Evolutionary conservation across 2,113 vertebrate species (phyloP), one percentile per base, ranked within the genome.

Genomic region (Apteryx mantelli): DNA sequence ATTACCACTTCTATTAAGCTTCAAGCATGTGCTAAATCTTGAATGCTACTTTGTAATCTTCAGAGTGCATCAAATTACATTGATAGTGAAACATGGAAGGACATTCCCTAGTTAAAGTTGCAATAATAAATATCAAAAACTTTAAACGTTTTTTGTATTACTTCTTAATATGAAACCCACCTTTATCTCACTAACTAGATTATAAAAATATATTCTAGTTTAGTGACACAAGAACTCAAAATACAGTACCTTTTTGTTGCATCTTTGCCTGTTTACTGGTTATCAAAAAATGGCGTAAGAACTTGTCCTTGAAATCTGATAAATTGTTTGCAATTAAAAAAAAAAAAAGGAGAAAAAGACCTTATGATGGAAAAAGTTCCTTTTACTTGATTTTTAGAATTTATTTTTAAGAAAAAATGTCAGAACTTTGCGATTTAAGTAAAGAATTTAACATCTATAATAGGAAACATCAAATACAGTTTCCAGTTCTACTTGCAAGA

Each of bases 1-100:
- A 81, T 94, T 83, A 82, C 88, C 15, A n/a, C 91, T 92, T n/a
- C 93, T 97, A 96, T 95, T 64, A 96, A 97, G 96, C 96, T 96
- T 93, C 42, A 96, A 97, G 97, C 96, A 36, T 95, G 90, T 55
- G 58, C 63, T 93, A 86, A 88, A 55, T 42, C 89, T 86, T 66
- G 79, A 95, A 32, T 94, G 58, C 55, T 94, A 83, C 50, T 73
- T 92, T 84, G 78, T 77, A 70, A 68, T 88, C 40, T 95, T 94
- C 52, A 68, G 64, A 73, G 34, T 79, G 69, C 42, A 48, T 69
- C 88, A 34, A 86, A 61, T 95, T 92, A 36, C 68, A 15, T 61
- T 34, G 26, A 38, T 78, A 71, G 69, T 55, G 77, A 88, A 96
- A 87, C 30, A 11, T 0, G 25, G 66, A 78, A 86, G 73, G 83